phyloP scores from a whole-genome alignment of 35 echinoderm and acorn worm species.

The Diadema setosum region DNA sequence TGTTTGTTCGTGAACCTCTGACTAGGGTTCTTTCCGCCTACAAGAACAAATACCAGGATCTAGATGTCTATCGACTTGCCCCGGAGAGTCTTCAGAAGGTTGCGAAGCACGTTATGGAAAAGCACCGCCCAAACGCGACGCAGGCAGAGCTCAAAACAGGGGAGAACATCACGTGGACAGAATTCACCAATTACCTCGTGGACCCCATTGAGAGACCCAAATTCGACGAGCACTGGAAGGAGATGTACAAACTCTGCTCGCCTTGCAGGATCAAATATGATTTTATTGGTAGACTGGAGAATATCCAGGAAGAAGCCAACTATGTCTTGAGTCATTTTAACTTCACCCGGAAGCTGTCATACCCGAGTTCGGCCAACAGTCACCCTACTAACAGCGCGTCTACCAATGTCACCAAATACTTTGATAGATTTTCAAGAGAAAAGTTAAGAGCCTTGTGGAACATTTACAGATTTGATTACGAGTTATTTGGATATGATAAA shows the following conservation, averaged over 20 bases:
- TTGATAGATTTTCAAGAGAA: conserved; percentile 33
- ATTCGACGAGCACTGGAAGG: conserved; percentile 34
- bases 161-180: conserved; percentile 27
- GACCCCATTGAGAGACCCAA: background rate
- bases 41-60: conserved; percentile 21
- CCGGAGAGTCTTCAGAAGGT: background rate
- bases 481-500: conserved; percentile 75
- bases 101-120: conserved; percentile 3
- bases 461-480: conserved; percentile 73
- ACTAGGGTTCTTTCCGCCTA: conserved; percentile 29
- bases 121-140: conserved; percentile 31
- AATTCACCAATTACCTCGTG: conserved; percentile 31
- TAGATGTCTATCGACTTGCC: background rate
- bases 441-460: conserved; percentile 66
- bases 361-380: conserved; percentile 1
- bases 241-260: conserved; percentile 17
- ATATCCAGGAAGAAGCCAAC: conserved; percentile 14
- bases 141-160: background rate
- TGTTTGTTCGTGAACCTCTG: conserved; percentile 49
- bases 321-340: background rate
- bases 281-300: conserved; percentile 40
- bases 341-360: background rate
- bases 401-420: conserved; percentile 32
- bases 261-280: conserved; percentile 52
- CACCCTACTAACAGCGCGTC: conserved; percentile 9